Conservation (phyloP, 2,888 invertebrate genomes). For the Elgonia sp. region DNA sequence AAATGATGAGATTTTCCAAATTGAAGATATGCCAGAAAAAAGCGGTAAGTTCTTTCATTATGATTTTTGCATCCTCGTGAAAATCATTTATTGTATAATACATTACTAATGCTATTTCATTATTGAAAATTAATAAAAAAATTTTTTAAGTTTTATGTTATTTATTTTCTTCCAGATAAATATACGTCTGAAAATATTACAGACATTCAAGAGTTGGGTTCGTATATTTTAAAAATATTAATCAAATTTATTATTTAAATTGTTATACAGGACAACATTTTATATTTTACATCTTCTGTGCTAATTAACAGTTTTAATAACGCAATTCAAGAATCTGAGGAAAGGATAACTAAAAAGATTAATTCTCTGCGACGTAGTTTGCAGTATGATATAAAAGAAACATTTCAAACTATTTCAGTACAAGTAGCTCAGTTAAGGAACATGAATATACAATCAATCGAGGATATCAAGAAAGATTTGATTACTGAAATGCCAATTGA, state of each 20-base stretch:
- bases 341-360: conserved; percentile 16
- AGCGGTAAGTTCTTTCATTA: too few species aligned
- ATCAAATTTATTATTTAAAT: conserved; percentile 5
- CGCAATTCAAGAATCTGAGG: conserved; percentile 6
- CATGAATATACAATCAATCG: conserved; percentile 4
- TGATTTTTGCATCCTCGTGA: neutral
- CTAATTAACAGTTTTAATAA: conserved; percentile 10
- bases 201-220: conserved; percentile 13
- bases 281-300: neutral
- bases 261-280: conserved; percentile 1
- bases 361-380: conserved; percentile 8
- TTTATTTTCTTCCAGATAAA: neutral
- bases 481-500: conserved; percentile 3
- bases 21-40: too few species aligned
- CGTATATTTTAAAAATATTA: conserved; percentile 13
- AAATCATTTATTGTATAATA: neutral
- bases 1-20: too few species aligned
- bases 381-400: conserved; percentile 18
- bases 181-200: neutral
- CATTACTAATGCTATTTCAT: neutral
- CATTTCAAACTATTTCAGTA: conserved; percentile 20
- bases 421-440: conserved; percentile 21
- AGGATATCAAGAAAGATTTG: conserved; percentile 19
- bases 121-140: neutral
- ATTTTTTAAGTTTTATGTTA: neutral